These are phyloP conservation scores for Chaetorhynchus papuensis DNA, from an alignment of 2,113 vertebrate species.

Conservation along the genomic window DNA sequence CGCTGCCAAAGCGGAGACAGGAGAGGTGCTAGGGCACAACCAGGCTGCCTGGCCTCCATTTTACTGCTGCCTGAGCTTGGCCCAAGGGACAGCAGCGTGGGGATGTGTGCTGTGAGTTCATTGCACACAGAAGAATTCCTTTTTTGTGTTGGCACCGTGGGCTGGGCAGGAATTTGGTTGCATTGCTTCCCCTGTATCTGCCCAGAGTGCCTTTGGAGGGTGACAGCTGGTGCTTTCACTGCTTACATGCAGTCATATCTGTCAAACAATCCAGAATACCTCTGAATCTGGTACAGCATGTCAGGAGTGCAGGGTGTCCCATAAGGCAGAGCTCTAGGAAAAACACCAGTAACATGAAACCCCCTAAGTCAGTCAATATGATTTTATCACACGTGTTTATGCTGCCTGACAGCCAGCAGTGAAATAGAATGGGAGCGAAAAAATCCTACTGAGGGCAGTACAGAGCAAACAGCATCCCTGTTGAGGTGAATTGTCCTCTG, in stretches of 20 bases:
- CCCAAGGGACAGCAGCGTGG: rapidly evolving
- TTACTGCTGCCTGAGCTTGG: not conserved
- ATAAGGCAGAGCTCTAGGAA: not conserved
- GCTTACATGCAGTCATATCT: not conserved
- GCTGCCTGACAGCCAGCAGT: not conserved
- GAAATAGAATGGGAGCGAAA: not conserved
- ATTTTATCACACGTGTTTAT: not conserved
- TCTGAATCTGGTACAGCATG: not conserved
- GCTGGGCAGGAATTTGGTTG: not conserved
- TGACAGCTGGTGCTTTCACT: not conserved
- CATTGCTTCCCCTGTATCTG: not conserved
- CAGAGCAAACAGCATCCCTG: not conserved
- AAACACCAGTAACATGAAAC: not conserved
- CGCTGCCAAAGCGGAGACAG: rapidly evolving
- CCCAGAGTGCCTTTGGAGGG: not conserved
- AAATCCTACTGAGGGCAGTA: not conserved
- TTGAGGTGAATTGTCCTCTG: not conserved
- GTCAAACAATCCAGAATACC: not conserved
- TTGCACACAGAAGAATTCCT: not conserved
- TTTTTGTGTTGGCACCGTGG: rapidly evolving
- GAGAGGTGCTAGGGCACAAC: not conserved
- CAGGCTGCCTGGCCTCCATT: not conserved
- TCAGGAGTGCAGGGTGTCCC: not conserved
- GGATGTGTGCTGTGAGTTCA: not conserved
- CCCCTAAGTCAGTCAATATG: not conserved